Evolutionary conservation across 2,797 vertebrate genomes (phyloP).

Genomic region (Lagocephalus sceleratus): DNA sequence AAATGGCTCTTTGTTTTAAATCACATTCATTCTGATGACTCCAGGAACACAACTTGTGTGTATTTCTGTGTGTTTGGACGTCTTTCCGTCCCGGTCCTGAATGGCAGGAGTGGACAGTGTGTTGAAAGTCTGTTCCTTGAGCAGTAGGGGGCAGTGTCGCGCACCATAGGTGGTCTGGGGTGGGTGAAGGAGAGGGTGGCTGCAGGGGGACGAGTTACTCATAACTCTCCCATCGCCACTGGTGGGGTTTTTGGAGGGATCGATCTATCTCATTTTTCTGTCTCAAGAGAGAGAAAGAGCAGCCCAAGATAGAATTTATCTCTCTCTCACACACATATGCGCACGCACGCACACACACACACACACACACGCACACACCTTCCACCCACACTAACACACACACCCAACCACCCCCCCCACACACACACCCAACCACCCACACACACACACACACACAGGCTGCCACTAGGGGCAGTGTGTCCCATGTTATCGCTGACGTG

Average conservation of each 20-base stretch:
- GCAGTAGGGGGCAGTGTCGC: slow-evolving; percentile 47
- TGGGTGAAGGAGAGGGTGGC: background rate
- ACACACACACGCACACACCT: slow-evolving; percentile 3
- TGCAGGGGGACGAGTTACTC: background rate
- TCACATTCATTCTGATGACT: no score
- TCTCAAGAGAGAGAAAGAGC: slow-evolving; percentile 27
- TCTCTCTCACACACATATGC: background rate
- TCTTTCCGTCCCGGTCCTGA: background rate
- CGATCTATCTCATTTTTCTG: slow-evolving; percentile 40
- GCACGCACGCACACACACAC: slow-evolving; percentile 12
- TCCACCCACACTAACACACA: slow-evolving; percentile 18
- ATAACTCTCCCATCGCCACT: slow-evolving; percentile 31
- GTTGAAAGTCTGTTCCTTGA: slow-evolving; percentile 15
- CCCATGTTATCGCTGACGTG: slow-evolving; percentile 11
- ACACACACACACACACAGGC: background rate
- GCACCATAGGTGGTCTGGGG: slow-evolving; percentile 17
- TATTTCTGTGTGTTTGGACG: background rate
- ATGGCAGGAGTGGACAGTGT: no score
- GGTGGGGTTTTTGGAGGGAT: slow-evolving; percentile 30
- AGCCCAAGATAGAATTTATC: slow-evolving; percentile 30
- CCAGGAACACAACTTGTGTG: background rate
- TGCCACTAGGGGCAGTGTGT: slow-evolving; percentile 45
- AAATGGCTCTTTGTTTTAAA: no score
- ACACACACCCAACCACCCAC: slow-evolving; percentile 2
- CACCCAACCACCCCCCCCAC: no score